Percentiles rank a stretch among this genome's conserved stretches.
Evolutionary conservation across 2,797 vertebrate genomes (phyloP).

Genomic region (Propithecus perrieri): DNA sequence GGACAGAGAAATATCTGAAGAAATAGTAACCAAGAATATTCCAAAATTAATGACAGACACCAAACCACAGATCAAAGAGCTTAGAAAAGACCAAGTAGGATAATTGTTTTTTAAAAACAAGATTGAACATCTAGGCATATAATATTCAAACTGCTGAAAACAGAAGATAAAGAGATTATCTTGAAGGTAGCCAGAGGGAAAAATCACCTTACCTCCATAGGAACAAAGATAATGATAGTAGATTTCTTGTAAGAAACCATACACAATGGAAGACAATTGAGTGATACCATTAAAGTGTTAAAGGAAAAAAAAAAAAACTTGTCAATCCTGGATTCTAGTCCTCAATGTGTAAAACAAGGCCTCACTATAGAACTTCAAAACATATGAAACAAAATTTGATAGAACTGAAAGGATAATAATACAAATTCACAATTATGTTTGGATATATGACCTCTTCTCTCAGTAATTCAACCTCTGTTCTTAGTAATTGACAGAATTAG

Average conservation of each 20-base stretch:
- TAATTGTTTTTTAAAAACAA: not conserved
- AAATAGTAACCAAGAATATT: not conserved
- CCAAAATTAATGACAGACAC: not conserved
- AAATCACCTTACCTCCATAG: not conserved
- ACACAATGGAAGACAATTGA: not conserved
- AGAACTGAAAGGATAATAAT: not conserved
- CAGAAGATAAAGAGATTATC: not conserved
- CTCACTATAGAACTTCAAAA: not conserved
- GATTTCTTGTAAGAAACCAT: not conserved
- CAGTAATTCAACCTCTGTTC: not conserved
- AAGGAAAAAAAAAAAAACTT: not conserved
- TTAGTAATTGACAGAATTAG: not conserved
- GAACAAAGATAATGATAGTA: not conserved
- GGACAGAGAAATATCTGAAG: not conserved
- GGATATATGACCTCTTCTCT: not conserved
- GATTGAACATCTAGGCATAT: not conserved
- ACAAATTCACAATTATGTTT: not conserved
- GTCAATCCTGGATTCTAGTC: not conserved
- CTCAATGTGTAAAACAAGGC: not conserved
- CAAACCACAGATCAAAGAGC: not conserved
- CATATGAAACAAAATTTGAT: not conserved
- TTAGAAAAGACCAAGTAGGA: not conserved
- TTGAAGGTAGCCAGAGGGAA: not conserved
- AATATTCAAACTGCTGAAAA: not conserved
- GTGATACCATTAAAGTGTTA: not conserved